phyloP scores from a whole-genome alignment of 2,888 invertebrate genomes.

The Meiosimyza decipiens region DNA sequence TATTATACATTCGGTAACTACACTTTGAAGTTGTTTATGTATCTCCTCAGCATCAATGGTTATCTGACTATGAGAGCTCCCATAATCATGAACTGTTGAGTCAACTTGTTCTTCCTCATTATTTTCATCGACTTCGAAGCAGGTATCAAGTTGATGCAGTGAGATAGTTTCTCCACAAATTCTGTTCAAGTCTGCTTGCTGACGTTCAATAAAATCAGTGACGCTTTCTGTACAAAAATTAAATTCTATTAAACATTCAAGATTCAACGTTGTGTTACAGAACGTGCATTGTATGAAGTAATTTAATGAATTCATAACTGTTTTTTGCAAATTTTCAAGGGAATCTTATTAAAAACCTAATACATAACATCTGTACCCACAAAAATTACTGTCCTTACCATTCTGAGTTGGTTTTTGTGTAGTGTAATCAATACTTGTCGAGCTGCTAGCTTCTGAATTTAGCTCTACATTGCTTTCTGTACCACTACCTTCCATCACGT shows the following conservation, averaged over 20 bases:
- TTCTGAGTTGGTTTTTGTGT: no score
- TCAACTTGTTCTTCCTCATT: conserved; percentile 25
- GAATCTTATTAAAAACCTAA: background rate
- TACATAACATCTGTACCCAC: background rate
- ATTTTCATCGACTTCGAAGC: conserved; percentile 41
- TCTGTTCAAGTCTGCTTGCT: conserved; percentile 1
- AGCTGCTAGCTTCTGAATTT: conserved; percentile 6
- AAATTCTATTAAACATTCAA: background rate
- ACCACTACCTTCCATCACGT: conserved; percentile 41
- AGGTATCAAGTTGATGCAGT: conserved; percentile 34
- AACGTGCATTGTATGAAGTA: no score
- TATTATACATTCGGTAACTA: conserved; percentile 39
- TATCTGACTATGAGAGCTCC: conserved; percentile 8
- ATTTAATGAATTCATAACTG: background rate
- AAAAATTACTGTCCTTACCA: background rate
- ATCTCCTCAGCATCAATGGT: conserved; percentile 31
- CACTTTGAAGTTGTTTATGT: conserved; percentile 39
- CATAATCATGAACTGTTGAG: background rate
- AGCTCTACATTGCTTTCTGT: conserved; percentile 32
- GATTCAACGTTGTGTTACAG: background rate
- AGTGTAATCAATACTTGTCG: background rate
- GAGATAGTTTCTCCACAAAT: conserved; percentile 8
- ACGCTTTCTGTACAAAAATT: no score
- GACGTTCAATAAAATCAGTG: conserved; percentile 15
- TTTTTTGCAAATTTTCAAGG: background rate